Evolutionary conservation across 2,797 vertebrate genomes (phyloP), one percentile per base, ranked within the genome.

Genomic region (Lagocephalus sceleratus): DNA sequence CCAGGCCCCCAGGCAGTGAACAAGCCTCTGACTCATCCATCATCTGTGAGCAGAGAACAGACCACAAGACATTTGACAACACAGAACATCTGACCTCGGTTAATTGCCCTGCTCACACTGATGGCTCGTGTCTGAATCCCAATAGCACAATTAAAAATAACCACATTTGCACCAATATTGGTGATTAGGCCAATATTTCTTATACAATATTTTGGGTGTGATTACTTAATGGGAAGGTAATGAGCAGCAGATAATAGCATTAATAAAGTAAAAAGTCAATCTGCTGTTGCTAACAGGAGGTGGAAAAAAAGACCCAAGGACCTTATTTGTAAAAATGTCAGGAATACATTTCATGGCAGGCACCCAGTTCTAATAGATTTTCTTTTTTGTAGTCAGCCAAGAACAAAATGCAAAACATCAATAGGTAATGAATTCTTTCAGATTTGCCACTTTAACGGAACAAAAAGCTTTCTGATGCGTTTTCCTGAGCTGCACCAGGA

Each of bases 1-100:
- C 95, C 67, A 99, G 87, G 47, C 96, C 96, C 3, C 95, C 96
- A 15, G 95, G 93, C 76, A 97, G 88, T 6, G 91, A 90, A 40
- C 92, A 92, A 0, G 89, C 81, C 75, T 93, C 94, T 0, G 88
- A 87, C 73, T 94, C 94, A 35, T 94, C 94, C 88, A 93, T 86
- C 71, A 84, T 70, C 95, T 98, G 41, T 21, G 9, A 16, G 41
- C 41, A 62, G 67, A 48, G 50, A 38, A 65, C 53, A 69, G 49
- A 79, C 0, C 51, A 32, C 23, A 25, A 2, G 23, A 52, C 32
- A 35, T 35, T 35, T 35, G 9, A 12, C 32, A 35, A 35, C 32
- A 35, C 9, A 55, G 63, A 1, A 66, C 42, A 55, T 10, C 38
- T 23, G 60, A 73, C 50, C 49, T 45, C 19, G 8, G 47, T 29